Evolutionary conservation across 2,113 vertebrate genomes (phyloP), one percentile per base, ranked within the genome.

Genomic region (Embiotoca jacksoni): DNA sequence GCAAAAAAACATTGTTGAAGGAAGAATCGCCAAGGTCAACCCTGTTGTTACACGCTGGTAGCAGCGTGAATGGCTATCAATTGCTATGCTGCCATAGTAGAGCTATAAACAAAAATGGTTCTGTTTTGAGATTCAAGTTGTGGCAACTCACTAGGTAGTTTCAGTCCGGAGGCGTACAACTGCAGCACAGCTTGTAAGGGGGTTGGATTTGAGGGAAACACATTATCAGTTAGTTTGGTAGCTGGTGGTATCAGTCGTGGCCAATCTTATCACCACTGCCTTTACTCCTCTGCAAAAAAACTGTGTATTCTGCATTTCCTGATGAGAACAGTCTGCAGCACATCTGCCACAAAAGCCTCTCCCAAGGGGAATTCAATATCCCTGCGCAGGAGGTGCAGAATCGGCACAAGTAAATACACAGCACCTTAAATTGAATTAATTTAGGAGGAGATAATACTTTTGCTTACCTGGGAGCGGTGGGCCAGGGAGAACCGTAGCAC

Each of bases 241-340:
- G 69, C 5, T 14, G 57, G 63, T 76, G 67, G 74, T 63, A 71
- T 88, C 62, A 81, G 72, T 65, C 72, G 62, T 78, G 71, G 69
- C 77, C 72, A 80, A 83, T 83, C 83, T 86, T 82, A 90, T 91
- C 84, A 78, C 72, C 66, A 16, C 13, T 14, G 23, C 41, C 33
- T 76, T 74, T 75, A 46, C 23, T 23, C 23, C 23, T 23, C 23
- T 23, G 23, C 23, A 23, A 23, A 23, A 23, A 23, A 23, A 23
- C 23, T 23, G 23, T 23, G 23, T 23, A 23, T 23, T 23, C 23
- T 23, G 23, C 23, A 23, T 23, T 15, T 85, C 64, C 54, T 82
- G 56, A 76, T 52, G 74, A 86, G 72, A 76, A 69, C 63, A 78
- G 63, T 73, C 37, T 84, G 72, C 44, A 35, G 65, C 50, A 61